Evolutionary conservation across 2,797 vertebrate genomes (phyloP).

Genomic region (Myotis planiceps): DNA sequence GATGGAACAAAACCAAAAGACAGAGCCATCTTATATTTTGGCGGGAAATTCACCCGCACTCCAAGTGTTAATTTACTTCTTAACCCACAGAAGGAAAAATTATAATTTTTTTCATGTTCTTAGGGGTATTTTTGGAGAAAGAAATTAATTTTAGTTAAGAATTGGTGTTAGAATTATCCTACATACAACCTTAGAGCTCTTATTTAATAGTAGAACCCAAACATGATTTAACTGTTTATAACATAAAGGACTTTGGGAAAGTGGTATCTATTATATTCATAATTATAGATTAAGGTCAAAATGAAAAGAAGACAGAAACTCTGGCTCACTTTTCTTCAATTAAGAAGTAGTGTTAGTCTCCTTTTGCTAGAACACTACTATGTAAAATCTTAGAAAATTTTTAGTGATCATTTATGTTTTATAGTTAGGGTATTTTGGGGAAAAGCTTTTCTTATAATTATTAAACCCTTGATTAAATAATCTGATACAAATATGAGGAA

Average conservation of each 20-base stretch:
- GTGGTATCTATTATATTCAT: background rate
- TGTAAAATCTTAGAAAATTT: conserved; percentile 34
- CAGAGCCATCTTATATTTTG: too few relatives aligned
- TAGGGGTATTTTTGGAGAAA: background rate
- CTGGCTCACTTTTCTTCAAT: background rate
- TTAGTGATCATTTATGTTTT: conserved; percentile 21
- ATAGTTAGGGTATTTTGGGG: conserved; percentile 15
- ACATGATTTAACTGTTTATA: conserved; percentile 22
- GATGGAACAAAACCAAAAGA: too few relatives aligned
- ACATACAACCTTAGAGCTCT: background rate
- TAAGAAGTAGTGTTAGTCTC: background rate
- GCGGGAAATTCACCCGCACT: too few relatives aligned
- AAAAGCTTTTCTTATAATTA: background rate
- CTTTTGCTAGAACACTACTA: background rate
- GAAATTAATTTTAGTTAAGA: conserved; percentile 7
- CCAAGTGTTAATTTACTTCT: conserved; percentile 31
- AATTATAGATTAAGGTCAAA: conserved; percentile 12
- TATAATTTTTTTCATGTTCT: background rate
- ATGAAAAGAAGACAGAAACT: background rate
- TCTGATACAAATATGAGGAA: conserved; percentile 22
- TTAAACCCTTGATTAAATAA: conserved; percentile 40
- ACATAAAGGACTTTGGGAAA: background rate
- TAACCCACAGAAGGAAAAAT: conserved; percentile 28
- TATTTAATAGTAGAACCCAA: conserved; percentile 11
- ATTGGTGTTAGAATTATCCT: background rate